Base-by-base conservation (phyloP, 2,113 vertebrate species). In the Macquaria australasica region DNA sequence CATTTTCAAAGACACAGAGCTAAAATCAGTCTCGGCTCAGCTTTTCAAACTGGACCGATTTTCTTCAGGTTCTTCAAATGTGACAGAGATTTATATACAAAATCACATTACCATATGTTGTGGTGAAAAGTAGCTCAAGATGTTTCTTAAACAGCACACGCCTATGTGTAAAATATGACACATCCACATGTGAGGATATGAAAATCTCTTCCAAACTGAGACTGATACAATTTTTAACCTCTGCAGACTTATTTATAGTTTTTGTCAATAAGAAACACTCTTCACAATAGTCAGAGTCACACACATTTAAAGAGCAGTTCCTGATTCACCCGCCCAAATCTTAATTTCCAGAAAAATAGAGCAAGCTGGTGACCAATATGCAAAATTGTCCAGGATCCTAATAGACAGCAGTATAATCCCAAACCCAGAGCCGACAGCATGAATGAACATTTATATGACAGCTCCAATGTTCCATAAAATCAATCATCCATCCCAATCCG, bases 51-150 rank as follows among this genome's bases (percentile, higher is more conserved):
- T 62, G 59, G n/a, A 62, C 23, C 4, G 12, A 23, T 78, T 83
- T 86, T 79, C 60, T 64, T 88, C 82, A 75, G 77, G 71, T 86
- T n/a, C n/a, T n/a, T n/a, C n/a, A n/a, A n/a, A 53, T 80, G 25
- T 59, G 59, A 81, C 60, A 60, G 77, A 85, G 81, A 89, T 91
- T 90, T 91, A 88, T 73, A 34, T 15, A 55, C 50, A 87, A 41
- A 84, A 88, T 82, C 31, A 68, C 41, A 82, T 79, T 75, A 69
- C 73, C 86, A 89, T 86, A 90, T 88, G 82, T 80, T 83, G 77
- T 63, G 83, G 84, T 73, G 25, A 83, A 77, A 86, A 82, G 63
- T 55, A 84, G 56, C 79, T 79, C 79, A 78, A 86, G 71, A 87
- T 85, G 70, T 86, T 72, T 64, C 64, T 58, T 67, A 81, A 86